Conservation (phyloP, 2,113 vertebrate genomes). For the Marcusenius ussheri region DNA sequence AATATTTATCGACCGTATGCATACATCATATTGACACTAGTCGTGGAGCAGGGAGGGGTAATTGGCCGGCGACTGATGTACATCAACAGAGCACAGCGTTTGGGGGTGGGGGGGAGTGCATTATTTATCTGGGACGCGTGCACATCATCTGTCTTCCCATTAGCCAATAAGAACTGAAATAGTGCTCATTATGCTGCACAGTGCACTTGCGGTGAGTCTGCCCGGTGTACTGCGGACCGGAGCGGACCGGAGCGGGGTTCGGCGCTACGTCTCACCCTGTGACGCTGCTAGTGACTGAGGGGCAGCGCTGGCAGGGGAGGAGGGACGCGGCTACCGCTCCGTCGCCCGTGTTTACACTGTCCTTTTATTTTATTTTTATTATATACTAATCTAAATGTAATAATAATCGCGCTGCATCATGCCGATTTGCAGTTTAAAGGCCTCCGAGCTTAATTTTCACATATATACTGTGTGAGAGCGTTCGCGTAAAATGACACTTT, state of each 20-base stretch:
- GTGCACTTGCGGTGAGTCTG: constrained; percentile 26
- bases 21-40: constrained; percentile 44
- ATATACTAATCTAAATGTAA: constrained; percentile 17
- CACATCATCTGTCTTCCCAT: constrained; percentile 38
- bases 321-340: constrained; percentile 24
- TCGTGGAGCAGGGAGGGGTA: constrained; percentile 14
- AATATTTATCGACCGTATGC: constrained; percentile 28
- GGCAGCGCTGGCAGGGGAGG: constrained; percentile 14
- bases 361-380: constrained; percentile 19
- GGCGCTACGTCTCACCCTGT: constrained; percentile 33
- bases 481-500: constrained; percentile 30
- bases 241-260: constrained; percentile 17
- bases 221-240: constrained; percentile 25
- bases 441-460: background rate
- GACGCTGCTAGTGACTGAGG: constrained; percentile 46
- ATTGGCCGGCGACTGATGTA: constrained; percentile 25
- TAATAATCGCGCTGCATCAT: background rate
- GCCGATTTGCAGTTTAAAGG: background rate
- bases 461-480: background rate
- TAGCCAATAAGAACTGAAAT: constrained; percentile 43
- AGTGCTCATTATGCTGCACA: constrained; percentile 24
- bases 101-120: constrained; percentile 31
- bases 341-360: constrained; percentile 26
- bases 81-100: constrained; percentile 19
- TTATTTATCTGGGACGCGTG: constrained; percentile 40